Base-by-base conservation (phyloP, 2,797 vertebrate species). In the Hypotaenidia philippensis region DNA sequence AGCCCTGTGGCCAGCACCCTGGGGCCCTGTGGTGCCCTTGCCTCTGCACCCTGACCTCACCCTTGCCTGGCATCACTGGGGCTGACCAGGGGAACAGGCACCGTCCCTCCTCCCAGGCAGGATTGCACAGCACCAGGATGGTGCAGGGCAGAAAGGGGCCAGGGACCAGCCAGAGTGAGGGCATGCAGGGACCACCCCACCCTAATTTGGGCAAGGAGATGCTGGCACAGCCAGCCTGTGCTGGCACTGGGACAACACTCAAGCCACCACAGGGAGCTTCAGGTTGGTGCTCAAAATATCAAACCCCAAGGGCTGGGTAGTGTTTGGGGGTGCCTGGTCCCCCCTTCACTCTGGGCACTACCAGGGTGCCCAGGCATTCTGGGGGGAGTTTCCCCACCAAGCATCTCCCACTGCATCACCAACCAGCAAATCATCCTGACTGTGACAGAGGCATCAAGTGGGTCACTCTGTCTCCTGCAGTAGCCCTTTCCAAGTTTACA, bases 41-140 rank as follows among this genome's bases (percentile, higher is more conserved):
- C 27, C 36, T 9, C 2, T 12, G 25, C 3, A 6, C 34, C 13
- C 36, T 41, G 16, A 21, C 68, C 66, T 91, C 76, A 94, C 97
- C 96, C 94, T 74, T 94, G 13, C 64, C 57, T 2, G 2, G 41
- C 36, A 45, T 49, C 0, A 1, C 8, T 11, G 27, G 26, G 34
- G 25, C 21, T 4, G 14, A 3, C 7, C 11, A 44, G 52, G 29
- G 50, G 17, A 53, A 13, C 21, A 38, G 38, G 45, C 41, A 52
- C 26, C 1, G 0, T 55, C 60, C 36, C 9, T 86, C 8, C 56
- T 85, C 18, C 83, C 9, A 23, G n/a, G 57, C 57, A 53, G 0
- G 7, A 74, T 6, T 0, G 0, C 2, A 4, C 0, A 0, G 47
- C 45, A 41, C 55, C 0, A 2, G 44, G 92, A 45, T 36, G 64